These are phyloP conservation scores for Pampus argenteus DNA, from an alignment of 2,797 vertebrate species.

Conservation along the genomic window DNA sequence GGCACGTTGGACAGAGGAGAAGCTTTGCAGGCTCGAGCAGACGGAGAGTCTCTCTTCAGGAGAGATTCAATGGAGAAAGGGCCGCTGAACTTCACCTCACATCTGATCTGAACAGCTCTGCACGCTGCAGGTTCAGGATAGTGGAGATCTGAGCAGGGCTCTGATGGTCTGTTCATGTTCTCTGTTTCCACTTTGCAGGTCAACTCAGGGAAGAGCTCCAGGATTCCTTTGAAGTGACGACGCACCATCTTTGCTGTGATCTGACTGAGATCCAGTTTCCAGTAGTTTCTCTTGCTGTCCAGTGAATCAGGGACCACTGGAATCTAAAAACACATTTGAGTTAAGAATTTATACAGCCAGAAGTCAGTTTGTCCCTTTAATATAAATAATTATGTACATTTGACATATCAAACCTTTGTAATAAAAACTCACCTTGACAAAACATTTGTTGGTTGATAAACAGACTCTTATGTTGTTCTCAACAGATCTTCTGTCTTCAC, in stretches of 20 bases:
- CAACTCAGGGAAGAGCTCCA: conserved; percentile 75
- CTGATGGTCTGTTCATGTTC: not conserved
- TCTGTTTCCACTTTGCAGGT: conserved; percentile 36
- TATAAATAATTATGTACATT: not conserved
- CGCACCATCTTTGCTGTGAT: conserved; percentile 82
- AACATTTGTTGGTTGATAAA: conserved; percentile 80
- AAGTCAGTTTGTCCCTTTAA: fast-evolving
- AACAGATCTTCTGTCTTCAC: conserved; percentile 65
- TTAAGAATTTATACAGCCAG: not conserved
- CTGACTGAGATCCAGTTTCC: conserved; percentile 78
- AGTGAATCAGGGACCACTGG: conserved; percentile 62
- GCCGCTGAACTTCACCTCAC: conserved; percentile 73
- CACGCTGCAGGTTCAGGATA: conserved; percentile 26
- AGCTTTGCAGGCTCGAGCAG: conserved; percentile 3
- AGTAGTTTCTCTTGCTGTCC: conserved; percentile 77
- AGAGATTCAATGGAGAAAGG: conserved; percentile 83
- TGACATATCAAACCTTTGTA: not conserved
- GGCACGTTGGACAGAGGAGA: conserved; percentile 25
- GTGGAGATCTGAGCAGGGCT: not conserved
- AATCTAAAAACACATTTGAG: conserved; percentile 60
- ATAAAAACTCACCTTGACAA: conserved; percentile 72
- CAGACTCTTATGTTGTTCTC: conserved; percentile 82
- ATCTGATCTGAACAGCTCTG: conserved; percentile 24
- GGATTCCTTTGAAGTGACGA: conserved; percentile 79
- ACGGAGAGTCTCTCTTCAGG: conserved; percentile 65